A percentile compares a stretch with the other conserved stretches of the same genome.
These are phyloP conservation scores for Teleopsis dalmanni DNA, from an alignment of 1,140 invertebrate genomes.

Conservation along the genomic window DNA sequence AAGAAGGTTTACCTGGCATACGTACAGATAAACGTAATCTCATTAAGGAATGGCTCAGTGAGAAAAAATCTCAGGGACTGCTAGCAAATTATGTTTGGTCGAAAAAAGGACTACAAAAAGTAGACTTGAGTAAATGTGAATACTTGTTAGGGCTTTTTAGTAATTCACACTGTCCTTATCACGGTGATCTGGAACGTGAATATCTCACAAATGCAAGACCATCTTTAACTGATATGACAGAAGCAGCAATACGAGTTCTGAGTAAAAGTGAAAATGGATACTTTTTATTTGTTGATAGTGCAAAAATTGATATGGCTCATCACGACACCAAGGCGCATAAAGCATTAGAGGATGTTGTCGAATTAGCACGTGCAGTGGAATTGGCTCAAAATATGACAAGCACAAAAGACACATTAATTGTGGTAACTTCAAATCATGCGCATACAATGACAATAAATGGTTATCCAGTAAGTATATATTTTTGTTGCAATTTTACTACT, in stretches of 20 bases:
- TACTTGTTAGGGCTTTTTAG: constrained; percentile 62
- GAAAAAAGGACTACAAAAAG: constrained; percentile 53
- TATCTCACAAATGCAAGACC: constrained; percentile 46
- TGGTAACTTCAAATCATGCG: constrained; percentile 76
- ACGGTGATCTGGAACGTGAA: constrained; percentile 47
- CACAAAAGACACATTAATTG: constrained; percentile 64
- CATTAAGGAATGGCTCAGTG: constrained; percentile 59
- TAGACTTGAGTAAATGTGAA: constrained; percentile 55
- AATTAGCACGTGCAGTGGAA: constrained; percentile 64
- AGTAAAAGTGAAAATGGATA: constrained; percentile 73
- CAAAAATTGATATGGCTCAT: constrained; percentile 76
- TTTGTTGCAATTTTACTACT: neutral
- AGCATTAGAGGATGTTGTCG: constrained; percentile 69
- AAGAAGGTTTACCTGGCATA: constrained; percentile 56
- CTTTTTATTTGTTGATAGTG: constrained; percentile 84
- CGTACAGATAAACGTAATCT: constrained; percentile 53
- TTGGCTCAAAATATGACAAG: constrained; percentile 59
- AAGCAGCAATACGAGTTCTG: constrained; percentile 70
- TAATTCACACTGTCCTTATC: constrained; percentile 43
- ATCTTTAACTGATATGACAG: constrained; percentile 75
- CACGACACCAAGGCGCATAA: constrained; percentile 67
- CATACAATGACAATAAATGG: constrained; percentile 74
- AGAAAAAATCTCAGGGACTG: constrained; percentile 49
- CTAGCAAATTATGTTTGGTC: constrained; percentile 56
- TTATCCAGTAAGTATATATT: constrained; percentile 39